Evolutionary conservation across 2,888 invertebrate genomes (phyloP).

Genomic region (Cheilosia variabilis): DNA sequence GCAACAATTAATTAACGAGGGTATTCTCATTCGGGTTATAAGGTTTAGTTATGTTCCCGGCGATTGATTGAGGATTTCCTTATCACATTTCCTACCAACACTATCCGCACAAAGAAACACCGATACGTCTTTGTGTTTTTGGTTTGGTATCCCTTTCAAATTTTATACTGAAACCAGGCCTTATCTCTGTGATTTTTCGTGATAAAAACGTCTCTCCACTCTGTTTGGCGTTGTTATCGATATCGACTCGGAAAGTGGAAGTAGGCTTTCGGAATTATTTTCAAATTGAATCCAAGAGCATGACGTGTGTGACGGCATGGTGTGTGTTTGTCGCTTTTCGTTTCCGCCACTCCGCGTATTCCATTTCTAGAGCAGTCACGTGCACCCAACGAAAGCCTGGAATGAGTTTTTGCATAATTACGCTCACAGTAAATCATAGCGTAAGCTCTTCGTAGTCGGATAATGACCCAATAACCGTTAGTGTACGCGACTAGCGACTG

Average conservation of each 20-base stretch:
- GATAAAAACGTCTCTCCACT: conserved; percentile 22
- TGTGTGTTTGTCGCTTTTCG: not conserved
- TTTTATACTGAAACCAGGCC: not conserved
- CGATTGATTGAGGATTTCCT: conserved; percentile 63
- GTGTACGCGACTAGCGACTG: conserved; percentile 56
- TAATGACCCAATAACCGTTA: conserved; percentile 70
- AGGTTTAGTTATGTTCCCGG: conserved; percentile 25
- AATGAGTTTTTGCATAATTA: conserved; percentile 62
- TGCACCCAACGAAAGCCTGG: conserved; percentile 26
- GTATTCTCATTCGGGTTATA: conserved; percentile 41
- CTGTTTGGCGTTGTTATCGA: conserved; percentile 12
- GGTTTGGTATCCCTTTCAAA: not conserved
- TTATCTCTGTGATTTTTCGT: conserved; percentile 18
- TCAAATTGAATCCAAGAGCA: conserved; percentile 16
- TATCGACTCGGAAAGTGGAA: conserved; percentile 2
- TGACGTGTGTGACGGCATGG: not conserved
- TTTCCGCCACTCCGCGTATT: not conserved
- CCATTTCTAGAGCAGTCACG: conserved; percentile 21
- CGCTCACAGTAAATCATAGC: conserved; percentile 53
- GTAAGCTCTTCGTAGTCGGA: conserved; percentile 27
- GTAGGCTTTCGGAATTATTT: conserved; percentile 19
- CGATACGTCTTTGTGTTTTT: conserved; percentile 4
- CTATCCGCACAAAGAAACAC: conserved; percentile 19
- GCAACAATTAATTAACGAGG: conserved; percentile 23
- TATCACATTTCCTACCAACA: conserved; percentile 17